Percentiles rank a stretch among this genome's conserved stretches.
These are phyloP conservation scores for Cylloceria caligata DNA, from an alignment of 2,888 invertebrate genomes.

Conservation along the genomic window DNA sequence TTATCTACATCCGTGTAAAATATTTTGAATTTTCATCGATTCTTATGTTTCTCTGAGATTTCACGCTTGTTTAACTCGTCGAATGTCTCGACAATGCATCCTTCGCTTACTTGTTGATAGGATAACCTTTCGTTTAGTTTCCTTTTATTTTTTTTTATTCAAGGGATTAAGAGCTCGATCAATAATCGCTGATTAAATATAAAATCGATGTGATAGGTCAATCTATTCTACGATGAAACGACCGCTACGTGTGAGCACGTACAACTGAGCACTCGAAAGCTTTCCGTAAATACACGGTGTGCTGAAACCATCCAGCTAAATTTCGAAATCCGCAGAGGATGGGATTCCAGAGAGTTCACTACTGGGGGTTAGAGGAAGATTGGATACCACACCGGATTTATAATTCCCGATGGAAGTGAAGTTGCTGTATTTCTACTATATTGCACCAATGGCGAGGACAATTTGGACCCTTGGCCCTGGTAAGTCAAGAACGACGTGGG, in stretches of 20 bases:
- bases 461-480: constrained; percentile 44
- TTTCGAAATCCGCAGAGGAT: constrained; percentile 36
- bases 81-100: not conserved
- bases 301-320: constrained; percentile 17
- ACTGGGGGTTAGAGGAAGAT: not conserved
- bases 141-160: not conserved
- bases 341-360: not conserved
- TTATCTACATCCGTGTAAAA: not conserved
- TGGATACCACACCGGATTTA: constrained; percentile 23
- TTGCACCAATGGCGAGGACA: constrained; percentile 13
- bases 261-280: constrained; percentile 44
- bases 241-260: constrained; percentile 53
- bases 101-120: not conserved
- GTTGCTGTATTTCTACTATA: constrained; percentile 25
- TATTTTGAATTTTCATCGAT: not conserved
- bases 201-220: constrained; percentile 12
- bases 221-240: constrained; percentile 29
- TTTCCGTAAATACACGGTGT: constrained; percentile 44
- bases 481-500: constrained; percentile 23
- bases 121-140: constrained; percentile 10
- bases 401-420: constrained; percentile 42
- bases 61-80: not conserved
- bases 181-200: constrained; percentile 54
- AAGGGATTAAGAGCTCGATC: constrained; percentile 19
- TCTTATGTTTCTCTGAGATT: not conserved